Base-by-base conservation (phyloP, 2,888 invertebrate genomes). In the Athripsodes cinereus region DNA sequence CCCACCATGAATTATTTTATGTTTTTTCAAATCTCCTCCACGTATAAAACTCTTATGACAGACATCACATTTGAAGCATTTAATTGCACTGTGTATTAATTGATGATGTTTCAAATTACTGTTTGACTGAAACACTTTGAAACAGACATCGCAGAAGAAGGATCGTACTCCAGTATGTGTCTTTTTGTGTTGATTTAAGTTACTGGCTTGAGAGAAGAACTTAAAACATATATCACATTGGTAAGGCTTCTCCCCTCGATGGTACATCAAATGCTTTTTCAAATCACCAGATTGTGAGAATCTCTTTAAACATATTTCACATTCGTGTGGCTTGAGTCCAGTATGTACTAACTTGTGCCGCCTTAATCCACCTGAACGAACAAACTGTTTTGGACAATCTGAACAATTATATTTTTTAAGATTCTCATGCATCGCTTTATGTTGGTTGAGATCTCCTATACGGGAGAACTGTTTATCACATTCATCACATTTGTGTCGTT, bases 341-440 rank as follows among this genome's bases (percentile, higher is more conserved):
- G 8, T 40, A 16, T 40, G 40, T 40, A 40, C 5, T 40, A 40
- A 16, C 16, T 16, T 40, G 40, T 40, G 40, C 13, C 40, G 3
- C 40, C 40, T 40, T 3, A 40, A 13, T 40, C 40, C 40, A 16
- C 8, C 40, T 3, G 40, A 40, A 8, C 40, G 40, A 13, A 13
- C 40, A 40, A 40, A 40, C 40, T 40, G n/a, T 40, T 40, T 40
- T 5, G 40, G 40, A 40, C 40, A 40, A 40, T 40, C 40, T 40
- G 40, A 8, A 16, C 40, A 40, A n/a, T 3, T n/a, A 40, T n/a
- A 40, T 13, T 40, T 40, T 13, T 40, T 40, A 16, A 3, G 8
- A 13, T 16, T 13, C 8, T 5, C 3, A 40, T 40, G 40, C 40
- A 40, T 40, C 3, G 40, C 40, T 13, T 8, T 13, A 16, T 40